Evolutionary conservation across 2,888 invertebrate species (phyloP).

Genomic region (Tetranychus truncatus): DNA sequence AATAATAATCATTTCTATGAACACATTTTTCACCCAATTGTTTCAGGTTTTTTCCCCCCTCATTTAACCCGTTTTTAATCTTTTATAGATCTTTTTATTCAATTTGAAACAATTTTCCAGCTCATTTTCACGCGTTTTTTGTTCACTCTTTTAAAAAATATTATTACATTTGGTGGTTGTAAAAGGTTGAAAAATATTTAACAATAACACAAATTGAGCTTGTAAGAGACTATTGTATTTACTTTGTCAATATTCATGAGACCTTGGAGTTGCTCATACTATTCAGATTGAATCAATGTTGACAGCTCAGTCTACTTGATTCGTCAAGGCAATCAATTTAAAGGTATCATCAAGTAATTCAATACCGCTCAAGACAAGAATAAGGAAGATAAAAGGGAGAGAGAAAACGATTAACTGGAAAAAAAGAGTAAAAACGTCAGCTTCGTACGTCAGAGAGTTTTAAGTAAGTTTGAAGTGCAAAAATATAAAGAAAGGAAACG

Average conservation of each 20-base stretch:
- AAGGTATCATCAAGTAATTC: slow-evolving; percentile 10
- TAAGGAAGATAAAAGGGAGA: neutral
- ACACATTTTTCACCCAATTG: no score
- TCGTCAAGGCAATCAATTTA: neutral
- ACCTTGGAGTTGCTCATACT: neutral
- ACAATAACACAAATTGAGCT: no score
- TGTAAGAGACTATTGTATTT: neutral
- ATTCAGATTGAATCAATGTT: neutral
- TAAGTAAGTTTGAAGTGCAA: neutral
- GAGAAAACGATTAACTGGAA: neutral
- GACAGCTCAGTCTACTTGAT: neutral
- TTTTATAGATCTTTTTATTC: no score
- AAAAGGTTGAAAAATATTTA: no score
- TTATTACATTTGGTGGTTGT: no score
- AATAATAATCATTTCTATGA: no score
- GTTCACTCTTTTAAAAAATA: no score
- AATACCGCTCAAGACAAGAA: neutral
- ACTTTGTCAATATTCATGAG: neutral
- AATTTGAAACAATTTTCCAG: no score
- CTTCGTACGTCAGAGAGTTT: neutral
- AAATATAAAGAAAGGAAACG: no score
- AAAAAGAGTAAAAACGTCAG: neutral
- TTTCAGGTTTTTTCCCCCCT: no score
- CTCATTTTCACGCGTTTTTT: no score
- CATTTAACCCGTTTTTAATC: no score